Base-by-base conservation (phyloP, 92 coral and sea anemone genomes). In the Siderastrea radians region DNA sequence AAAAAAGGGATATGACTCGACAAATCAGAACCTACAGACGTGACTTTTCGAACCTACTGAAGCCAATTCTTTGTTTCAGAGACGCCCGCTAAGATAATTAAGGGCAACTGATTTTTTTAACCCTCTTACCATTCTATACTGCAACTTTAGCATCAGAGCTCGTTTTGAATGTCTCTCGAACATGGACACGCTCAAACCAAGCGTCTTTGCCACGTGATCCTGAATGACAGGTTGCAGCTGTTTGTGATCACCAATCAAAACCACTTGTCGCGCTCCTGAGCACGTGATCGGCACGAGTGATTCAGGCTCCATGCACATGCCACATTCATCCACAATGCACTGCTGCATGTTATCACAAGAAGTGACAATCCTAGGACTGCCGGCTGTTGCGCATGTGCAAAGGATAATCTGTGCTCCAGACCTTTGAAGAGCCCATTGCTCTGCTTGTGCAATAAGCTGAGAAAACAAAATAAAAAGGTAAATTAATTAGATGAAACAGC, bases 261-360 rank as follows among this genome's bases (percentile, higher is more conserved):
- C 94, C 9, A 94, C 89, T 74, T 94, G 96, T 16, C 81, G 48
- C 5, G 94, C 94, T 38, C 91, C 77, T 6, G 91, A 91, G 54
- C 94, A 80, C 84, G 91, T 63, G 76, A 93, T 93, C 1, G 95
- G 95, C 74, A 93, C 88, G 51, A 94, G 90, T 16, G 97, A 81
- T 72, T 94, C 97, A 54, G 95, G 93, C 69, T 94, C 97, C 88
- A 92, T 86, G 78, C 97, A 88, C 97, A 94, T 94, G 77, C 97
- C 95, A 71, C 97, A 92, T 71, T 94, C 97, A 89, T 94, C 97
- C 74, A 94, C 95, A 82, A 94, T 94, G 79, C 97, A 94, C 51
- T 94, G 95, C 86, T 85, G 81, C 61, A 91, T 72, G 70, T 88
- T 88, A 78, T 87, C 90, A 72, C 91, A 89, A 14, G 78, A 63